Conservation (phyloP, 2,113 vertebrate genomes). For the Gymnogyps californianus region DNA sequence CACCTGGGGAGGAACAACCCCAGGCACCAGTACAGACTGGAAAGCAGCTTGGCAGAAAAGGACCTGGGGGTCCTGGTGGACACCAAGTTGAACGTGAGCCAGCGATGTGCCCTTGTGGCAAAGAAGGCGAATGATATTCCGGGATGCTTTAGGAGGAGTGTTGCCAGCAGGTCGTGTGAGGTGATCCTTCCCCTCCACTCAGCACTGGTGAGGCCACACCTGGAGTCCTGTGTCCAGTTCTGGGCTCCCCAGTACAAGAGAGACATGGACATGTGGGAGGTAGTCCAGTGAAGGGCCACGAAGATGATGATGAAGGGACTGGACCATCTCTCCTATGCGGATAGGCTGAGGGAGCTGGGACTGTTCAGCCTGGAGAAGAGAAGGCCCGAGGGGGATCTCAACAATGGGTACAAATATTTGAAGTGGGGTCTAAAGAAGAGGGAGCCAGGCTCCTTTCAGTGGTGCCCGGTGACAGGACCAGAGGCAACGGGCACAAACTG, state of each 20-base stretch:
- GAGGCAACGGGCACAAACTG: neutral
- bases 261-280: neutral
- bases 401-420: neutral
- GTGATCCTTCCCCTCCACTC: too few species aligned
- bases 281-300: neutral
- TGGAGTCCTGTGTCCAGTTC: neutral
- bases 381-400: neutral
- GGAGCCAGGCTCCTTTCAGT: neutral
- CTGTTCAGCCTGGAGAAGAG: neutral
- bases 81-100: neutral
- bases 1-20: neutral
- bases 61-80: neutral
- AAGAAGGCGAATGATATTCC: neutral
- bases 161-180: too few species aligned
- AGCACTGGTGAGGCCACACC: too few species aligned
- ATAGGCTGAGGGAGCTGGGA: neutral
- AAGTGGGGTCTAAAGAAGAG: neutral
- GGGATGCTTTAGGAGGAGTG: too few species aligned
- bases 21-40: neutral
- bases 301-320: neutral
- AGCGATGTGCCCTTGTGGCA: neutral
- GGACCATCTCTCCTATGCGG: neutral
- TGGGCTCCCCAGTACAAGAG: neutral
- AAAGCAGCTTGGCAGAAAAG: neutral
- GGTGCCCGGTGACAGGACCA: neutral